phyloP scores from a whole-genome alignment of 1,140 invertebrate genomes.

The Psix sp. region DNA sequence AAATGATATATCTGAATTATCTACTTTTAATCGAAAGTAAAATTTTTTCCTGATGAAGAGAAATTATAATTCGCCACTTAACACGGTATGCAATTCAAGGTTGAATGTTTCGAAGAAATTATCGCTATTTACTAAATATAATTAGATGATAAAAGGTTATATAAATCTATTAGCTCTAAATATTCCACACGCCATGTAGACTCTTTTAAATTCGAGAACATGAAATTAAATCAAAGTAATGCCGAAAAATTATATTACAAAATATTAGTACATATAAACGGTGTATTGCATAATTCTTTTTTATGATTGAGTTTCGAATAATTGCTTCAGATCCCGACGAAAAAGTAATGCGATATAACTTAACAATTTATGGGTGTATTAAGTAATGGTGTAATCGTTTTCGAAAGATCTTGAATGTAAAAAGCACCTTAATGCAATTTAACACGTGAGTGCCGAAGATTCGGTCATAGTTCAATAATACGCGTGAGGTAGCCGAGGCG shows the following conservation, averaged over 20 bases:
- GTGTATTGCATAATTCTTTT: background rate
- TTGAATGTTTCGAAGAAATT: slow-evolving; percentile 22
- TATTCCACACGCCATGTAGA: too few species aligned
- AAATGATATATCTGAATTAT: slow-evolving; percentile 21
- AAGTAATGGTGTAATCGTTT: slow-evolving; percentile 40
- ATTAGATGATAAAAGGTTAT: too few species aligned
- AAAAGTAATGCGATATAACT: slow-evolving; percentile 5
- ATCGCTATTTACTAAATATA: too few species aligned
- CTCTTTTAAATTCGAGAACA: background rate
- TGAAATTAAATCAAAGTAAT: background rate
- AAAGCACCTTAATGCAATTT: slow-evolving; percentile 28
- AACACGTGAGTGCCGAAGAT: slow-evolving; percentile 38
- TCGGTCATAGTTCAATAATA: slow-evolving; percentile 54
- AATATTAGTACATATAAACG: background rate
- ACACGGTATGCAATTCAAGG: slow-evolving; percentile 18
- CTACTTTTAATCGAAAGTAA: slow-evolving; percentile 43
- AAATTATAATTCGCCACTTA: slow-evolving; percentile 23
- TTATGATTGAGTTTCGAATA: slow-evolving; percentile 21
- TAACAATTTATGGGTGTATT: slow-evolving; percentile 35
- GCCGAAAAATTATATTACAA: background rate
- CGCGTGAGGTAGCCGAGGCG: slow-evolving; percentile 26
- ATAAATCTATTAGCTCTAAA: too few species aligned
- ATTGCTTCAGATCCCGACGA: slow-evolving; percentile 12
- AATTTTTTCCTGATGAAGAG: slow-evolving; percentile 5
- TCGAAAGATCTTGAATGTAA: slow-evolving; percentile 21